phyloP scores from a whole-genome alignment of 2,797 vertebrate species.

The Gephyroberyx darwinii region DNA sequence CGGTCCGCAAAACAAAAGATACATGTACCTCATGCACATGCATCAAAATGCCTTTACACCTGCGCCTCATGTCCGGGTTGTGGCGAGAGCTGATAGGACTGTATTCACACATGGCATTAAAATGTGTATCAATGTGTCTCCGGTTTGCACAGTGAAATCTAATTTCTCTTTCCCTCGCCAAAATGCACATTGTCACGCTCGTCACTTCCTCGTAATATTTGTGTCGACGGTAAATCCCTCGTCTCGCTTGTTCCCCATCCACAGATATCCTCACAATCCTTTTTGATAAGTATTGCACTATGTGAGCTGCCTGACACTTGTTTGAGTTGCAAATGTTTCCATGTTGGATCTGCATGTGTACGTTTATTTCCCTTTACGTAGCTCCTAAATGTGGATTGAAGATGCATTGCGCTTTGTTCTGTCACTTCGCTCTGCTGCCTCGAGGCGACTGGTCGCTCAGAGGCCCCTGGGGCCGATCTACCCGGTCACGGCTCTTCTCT shows the following conservation, averaged over 20 bases:
- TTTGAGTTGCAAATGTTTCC: conserved; percentile 20
- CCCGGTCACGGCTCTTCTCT: too few relatives aligned
- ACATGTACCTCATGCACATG: background rate
- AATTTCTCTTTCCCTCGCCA: conserved; percentile 1
- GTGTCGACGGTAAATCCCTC: conserved; percentile 26
- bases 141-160: background rate
- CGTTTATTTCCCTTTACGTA: conserved; percentile 16
- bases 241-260: conserved; percentile 25
- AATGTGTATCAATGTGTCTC: background rate
- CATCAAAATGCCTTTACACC: background rate
- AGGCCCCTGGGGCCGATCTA: too few relatives aligned
- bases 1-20: background rate
- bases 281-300: conserved; percentile 29
- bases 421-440: too few relatives aligned
- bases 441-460: too few relatives aligned
- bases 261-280: conserved; percentile 37
- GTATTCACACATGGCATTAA: background rate
- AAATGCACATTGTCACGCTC: conserved; percentile 18
- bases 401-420: too few relatives aligned
- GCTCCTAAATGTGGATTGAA: too few relatives aligned
- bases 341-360: background rate
- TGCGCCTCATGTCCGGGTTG: background rate
- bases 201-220: conserved; percentile 31
- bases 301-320: conserved; percentile 23
- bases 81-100: background rate